Base-by-base conservation (phyloP, 2,797 vertebrate genomes). In the Sebastes hubbsi region DNA sequence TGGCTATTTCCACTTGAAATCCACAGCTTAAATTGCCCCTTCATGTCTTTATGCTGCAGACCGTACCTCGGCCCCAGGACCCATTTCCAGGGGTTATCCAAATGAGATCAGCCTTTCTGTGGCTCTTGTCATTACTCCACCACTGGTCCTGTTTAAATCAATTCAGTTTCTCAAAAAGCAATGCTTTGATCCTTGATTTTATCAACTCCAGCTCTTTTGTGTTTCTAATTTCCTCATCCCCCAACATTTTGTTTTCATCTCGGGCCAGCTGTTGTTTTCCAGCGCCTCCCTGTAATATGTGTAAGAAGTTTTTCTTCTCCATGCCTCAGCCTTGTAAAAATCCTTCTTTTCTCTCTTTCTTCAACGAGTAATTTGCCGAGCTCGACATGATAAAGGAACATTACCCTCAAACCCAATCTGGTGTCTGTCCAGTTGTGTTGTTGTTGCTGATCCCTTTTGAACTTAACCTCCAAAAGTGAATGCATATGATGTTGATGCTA, bases 161-260 rank as follows among this genome's bases (percentile, higher is more conserved):
- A 87, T 93, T 91, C 85, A 86, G 81, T 88, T 91, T 86, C 78
- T 92, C 77, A 62, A 92, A 92, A 92, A 87, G 80, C 84, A 89
- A 91, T 82, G 86, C 94, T 96, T 96, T 96, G 95, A 95, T 95
- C 94, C 86, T 81, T 82, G 87, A 92, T 93, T 95, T 95, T 93
- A 95, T 95, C 94, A 95, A 93, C 88, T 93, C 92, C 95, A 96
- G 95, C 91, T 91, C 88, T 93, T 94, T 94, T 91, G 91, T 95
- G 94, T 96, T 96, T 96, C 87, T 94, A 94, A 95, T 96, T 96
- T 95, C 95, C 95, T 93, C 92, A 81, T 93, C 84, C 84, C 87
- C 72, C 88, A 91, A 87, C 89, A 88, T 89, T 95, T 91, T 92
- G 93, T 92, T 95, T 95, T 95, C 87, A 95, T 95, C 94, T 89